Base-by-base conservation (phyloP, 2,797 vertebrate species). In the Centroberyx gerrardi region DNA sequence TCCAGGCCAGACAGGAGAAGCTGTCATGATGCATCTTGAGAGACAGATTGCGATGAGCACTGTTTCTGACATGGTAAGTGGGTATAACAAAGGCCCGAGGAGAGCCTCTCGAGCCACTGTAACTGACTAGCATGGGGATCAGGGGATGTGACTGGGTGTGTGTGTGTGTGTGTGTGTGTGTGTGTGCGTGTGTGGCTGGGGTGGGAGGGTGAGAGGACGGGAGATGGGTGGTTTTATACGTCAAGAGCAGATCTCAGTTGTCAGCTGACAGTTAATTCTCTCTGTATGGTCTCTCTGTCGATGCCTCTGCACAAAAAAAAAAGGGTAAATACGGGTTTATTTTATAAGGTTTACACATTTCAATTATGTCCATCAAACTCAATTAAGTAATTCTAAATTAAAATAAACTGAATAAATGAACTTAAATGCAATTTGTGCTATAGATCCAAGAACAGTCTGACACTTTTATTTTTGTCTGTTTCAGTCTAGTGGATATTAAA, bases 21-120 rank as follows among this genome's bases (percentile, higher is more conserved):
- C 82, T 82, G 81, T 80, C 84, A 73, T 14, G 55, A 71, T 56
- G 71, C 63, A 89, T 82, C 82, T 82, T 74, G 59, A 79, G 72
- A 86, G 80, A 86, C 84, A 80, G 84, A 87, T 85, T 64, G 76
- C n/a, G 38, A 77, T 13, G 62, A 83, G 75, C 62, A 28, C 80
- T 13, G 54, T 29, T 22, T 72, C 59, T 79, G 85, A 86, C 85
- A 76, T 74, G 58, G 65, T 81, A 82, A 88, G 63, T 75, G 75
- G 71, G 54, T 68, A 49, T 64, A 70, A 70, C 52, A 70, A 68
- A 72, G 42, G 56, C 56, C 67, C 0, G 28, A 38, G 74, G 67
- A 84, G 63, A 82, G 59, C 29, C 66, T 74, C 56, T 44, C 44
- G 54, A 80, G 62, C 42, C 12, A 56, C 33, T 81, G 61, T 62